Conservation (phyloP, 2,888 invertebrate species). For the Zhengitettix transpicula region DNA sequence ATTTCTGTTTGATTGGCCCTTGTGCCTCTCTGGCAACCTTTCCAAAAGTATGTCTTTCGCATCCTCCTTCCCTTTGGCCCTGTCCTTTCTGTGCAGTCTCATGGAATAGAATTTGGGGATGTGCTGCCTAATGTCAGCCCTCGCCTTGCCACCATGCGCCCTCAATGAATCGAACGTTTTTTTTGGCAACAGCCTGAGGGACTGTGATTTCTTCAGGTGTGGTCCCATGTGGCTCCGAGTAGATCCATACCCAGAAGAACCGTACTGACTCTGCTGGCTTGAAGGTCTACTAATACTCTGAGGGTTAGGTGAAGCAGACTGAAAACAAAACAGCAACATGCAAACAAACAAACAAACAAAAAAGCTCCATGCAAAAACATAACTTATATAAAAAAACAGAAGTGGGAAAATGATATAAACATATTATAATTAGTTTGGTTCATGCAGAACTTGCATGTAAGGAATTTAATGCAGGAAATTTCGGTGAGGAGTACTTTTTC, state of each 20-base stretch:
- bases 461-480: no score
- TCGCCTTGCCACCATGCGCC: background rate
- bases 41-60: background rate
- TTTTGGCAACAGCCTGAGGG: conserved; percentile 1
- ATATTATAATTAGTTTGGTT: no score
- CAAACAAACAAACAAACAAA: conserved; percentile 11
- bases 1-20: background rate
- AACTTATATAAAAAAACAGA: conserved; percentile 7
- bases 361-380: conserved; percentile 1
- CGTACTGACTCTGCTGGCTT: conserved; percentile 26
- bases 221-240: conserved; percentile 22
- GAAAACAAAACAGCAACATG: conserved; percentile 13
- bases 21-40: background rate
- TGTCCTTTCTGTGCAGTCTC: conserved; percentile 13
- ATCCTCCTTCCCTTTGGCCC: background rate
- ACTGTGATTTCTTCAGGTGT: conserved; percentile 6
- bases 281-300: conserved; percentile 21
- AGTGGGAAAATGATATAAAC: no score
- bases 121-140: background rate
- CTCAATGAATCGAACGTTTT: conserved; percentile 11
- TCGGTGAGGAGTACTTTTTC: no score
- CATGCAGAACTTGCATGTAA: no score
- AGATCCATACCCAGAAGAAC: conserved; percentile 32
- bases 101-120: conserved; percentile 19
- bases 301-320: conserved; percentile 10